These are phyloP conservation scores for Acipenser oxyrinchus DNA, from an alignment of 2,797 vertebrate species.

Conservation along the genomic window DNA sequence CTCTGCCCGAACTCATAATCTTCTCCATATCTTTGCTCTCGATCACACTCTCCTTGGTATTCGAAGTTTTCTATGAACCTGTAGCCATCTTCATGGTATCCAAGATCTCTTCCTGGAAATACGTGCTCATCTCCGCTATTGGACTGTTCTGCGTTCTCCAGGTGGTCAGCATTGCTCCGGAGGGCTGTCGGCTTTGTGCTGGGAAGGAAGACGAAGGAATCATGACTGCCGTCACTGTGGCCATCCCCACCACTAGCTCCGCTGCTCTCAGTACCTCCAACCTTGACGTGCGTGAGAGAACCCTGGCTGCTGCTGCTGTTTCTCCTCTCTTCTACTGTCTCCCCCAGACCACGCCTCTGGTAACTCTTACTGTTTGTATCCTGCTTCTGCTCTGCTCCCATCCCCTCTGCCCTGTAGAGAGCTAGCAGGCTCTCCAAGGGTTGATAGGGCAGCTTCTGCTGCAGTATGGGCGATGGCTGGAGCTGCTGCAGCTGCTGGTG, in stretches of 20 bases:
- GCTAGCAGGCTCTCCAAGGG: slow-evolving; percentile 47
- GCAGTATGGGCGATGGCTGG: slow-evolving; percentile 48
- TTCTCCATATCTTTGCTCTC: slow-evolving; percentile 11
- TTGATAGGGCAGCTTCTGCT: slow-evolving; percentile 43
- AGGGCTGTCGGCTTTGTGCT: too few relatives aligned
- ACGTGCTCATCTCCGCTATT: slow-evolving; percentile 1
- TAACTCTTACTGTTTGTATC: neutral
- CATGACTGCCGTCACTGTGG: too few relatives aligned
- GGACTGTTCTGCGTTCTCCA: slow-evolving; percentile 24
- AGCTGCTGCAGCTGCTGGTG: slow-evolving; percentile 77
- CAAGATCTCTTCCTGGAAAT: neutral
- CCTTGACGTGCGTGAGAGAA: slow-evolving; percentile 26
- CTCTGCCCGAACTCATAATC: neutral
- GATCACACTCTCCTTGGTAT: slow-evolving; percentile 10
- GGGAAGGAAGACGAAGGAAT: too few relatives aligned
- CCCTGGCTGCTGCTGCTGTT: slow-evolving; percentile 26
- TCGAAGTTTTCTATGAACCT: neutral
- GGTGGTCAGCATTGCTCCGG: neutral
- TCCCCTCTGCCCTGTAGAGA: slow-evolving; percentile 35
- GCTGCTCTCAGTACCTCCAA: slow-evolving; percentile 9
- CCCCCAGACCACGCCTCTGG: neutral
- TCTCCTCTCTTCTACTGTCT: slow-evolving; percentile 8
- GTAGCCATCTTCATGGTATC: neutral
- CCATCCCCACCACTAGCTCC: neutral
- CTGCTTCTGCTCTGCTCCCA: neutral